Evolutionary conservation across 2,888 invertebrate species (phyloP).

Genomic region (Neocrepidodera transversa): DNA sequence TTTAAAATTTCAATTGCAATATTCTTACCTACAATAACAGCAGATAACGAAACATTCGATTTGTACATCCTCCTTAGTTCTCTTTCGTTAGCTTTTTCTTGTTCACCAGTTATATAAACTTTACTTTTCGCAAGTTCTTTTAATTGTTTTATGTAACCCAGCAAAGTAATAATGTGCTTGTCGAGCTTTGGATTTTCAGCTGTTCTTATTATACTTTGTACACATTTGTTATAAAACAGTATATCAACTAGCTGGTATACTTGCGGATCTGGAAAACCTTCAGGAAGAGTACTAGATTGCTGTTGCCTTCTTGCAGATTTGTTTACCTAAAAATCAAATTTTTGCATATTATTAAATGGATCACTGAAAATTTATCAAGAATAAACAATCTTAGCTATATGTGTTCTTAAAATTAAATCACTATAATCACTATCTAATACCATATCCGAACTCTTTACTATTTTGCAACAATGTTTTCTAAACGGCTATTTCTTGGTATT

Average conservation of each 20-base stretch:
- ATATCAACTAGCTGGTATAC: slow-evolving; percentile 41
- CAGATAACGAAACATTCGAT: slow-evolving; percentile 40
- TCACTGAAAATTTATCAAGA: too few relatives aligned
- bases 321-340: slow-evolving; percentile 3
- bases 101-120: slow-evolving; percentile 43
- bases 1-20: neutral
- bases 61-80: slow-evolving; percentile 45
- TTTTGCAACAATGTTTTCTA: too few relatives aligned
- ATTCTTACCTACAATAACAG: slow-evolving; percentile 38
- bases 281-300: neutral
- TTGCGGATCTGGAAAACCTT: slow-evolving; percentile 33
- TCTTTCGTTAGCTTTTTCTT: slow-evolving; percentile 43
- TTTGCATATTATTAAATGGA: too few relatives aligned
- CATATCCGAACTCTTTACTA: too few relatives aligned
- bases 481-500: too few relatives aligned
- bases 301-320: neutral
- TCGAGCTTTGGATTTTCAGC: slow-evolving; percentile 18
- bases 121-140: slow-evolving; percentile 39
- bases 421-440: too few relatives aligned
- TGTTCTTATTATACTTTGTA: slow-evolving; percentile 22
- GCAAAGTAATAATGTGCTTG: slow-evolving; percentile 22
- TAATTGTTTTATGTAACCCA: slow-evolving; percentile 30
- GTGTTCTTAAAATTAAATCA: too few relatives aligned
- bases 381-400: too few relatives aligned
- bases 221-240: slow-evolving; percentile 42